Base-by-base conservation (phyloP, 2,888 invertebrate species). In the Drosophila mercatorum region DNA sequence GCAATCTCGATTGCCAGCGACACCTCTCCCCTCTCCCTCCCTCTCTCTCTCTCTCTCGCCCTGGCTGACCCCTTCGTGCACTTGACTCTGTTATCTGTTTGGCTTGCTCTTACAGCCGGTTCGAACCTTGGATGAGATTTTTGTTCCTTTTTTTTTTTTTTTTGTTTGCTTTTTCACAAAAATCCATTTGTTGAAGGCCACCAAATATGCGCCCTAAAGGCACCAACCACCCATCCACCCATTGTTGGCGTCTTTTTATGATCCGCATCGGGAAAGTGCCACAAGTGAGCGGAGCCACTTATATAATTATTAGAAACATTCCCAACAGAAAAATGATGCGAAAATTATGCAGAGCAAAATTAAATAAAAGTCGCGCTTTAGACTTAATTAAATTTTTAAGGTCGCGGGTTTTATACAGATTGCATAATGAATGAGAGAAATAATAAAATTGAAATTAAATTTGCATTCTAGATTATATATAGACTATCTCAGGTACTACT, bases 101-200 rank as follows among this genome's bases (percentile, higher is more conserved):
- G 44, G 22, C 38, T 51, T 46, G 28, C 38, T 58, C 17, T 36
- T 34, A 40, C 14, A 53, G 58, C 17, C 41, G 14, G n/a, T 36
- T 28, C 22, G 55, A 73, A 60, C 77, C 80, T 80, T 75, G 75
- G 47, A 5, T 17, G 10, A 1, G 28, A 5, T 28, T 12, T 31
- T 55, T 44, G 22, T 43, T 49, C 1, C 1, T 12, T 22, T 1
- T 12, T 1, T 22, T 14, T 12, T 46, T 47, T 71, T 61, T 26
- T 44, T 71, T 61, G 6, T 6, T 41, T 17, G 41, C 3, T 26
- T 17, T 65, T 58, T 58, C 56, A 53, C 55, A 61, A 66, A 63
- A 80, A 74, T 79, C 75, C 68, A 79, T 77, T 80, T 75, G 53
- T 53, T 58, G 74, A 80, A 72, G 79, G 80, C 64, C 64, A 69